Evolutionary conservation across 2,113 vertebrate genomes (phyloP), one percentile per base, ranked within the genome.

Genomic region (Notarius quadriscutis): DNA sequence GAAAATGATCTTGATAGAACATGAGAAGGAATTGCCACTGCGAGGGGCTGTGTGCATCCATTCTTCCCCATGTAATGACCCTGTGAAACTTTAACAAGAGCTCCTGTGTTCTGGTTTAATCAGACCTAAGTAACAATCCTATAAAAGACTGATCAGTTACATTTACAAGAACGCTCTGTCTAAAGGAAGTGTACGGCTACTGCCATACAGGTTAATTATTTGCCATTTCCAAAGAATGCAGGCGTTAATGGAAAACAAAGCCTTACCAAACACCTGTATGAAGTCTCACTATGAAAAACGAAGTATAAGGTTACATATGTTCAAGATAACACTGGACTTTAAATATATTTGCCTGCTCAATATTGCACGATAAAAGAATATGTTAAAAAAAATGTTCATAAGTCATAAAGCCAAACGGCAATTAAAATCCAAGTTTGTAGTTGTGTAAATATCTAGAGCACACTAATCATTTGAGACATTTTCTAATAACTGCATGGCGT

Each of bases 151-250:
- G 83, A 87, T 83, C 34, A 11, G 60, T 55, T 77, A 20, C 60
- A 72, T 34, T 30, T 81, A 87, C 86, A 65, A 79, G 22, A 82
- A 82, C 4, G 5, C 20, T 83, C 5, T 14, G 5, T 63, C 67
- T 84, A 25, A 82, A 34, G n/a, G 41, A 71, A 72, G 57, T 75
- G 53, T 53, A 74, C n/a, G 22, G 4, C 20, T 58, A 55, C 17
- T 30, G 22, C 62, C 22, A 12, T 79, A 11, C 22, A 77, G 30
- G 81, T 84, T 87, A 87, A 87, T 87, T 79, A 87, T 87, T 84
- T 15, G 77, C 48, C 81, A 18, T 30, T 27, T 50, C 15, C 60
- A 79, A 77, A 55, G 82, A 84, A 77, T 11, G 50, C 50, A 69
- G 50, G 72, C 79, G 71, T 86, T 80, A 86, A 80, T 79, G 51